Evolutionary conservation across 2,888 invertebrate species (phyloP), one percentile per base, ranked within the genome.

Genomic region (Pyrocoelia pectoralis): DNA sequence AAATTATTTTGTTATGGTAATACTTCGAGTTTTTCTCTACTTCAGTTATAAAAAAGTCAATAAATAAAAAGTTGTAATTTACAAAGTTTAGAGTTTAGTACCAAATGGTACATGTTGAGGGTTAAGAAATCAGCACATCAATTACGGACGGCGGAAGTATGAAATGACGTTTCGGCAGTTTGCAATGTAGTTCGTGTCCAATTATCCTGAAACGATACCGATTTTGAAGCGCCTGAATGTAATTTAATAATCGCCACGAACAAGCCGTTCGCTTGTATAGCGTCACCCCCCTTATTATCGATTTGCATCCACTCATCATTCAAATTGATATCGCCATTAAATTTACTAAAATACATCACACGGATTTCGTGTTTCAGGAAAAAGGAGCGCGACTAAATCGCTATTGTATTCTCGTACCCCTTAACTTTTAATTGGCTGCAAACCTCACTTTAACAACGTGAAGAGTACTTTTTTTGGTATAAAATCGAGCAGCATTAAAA

Each of bases 301-400:
- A 70, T 68, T 63, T 55, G 61, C 68, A 66, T 66, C 70, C 66
- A 68, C 69, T 72, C 71, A 70, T 72, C 72, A 72, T 68, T 68
- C 66, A 72, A 72, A 72, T 72, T 72, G 71, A 66, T 72, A 70
- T 69, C 63, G 69, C 65, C 67, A 65, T 68, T 68, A 66, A 66
- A 63, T 69, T 66, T 55, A 68, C 67, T 66, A 48, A 61, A 65
- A 65, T 61, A 61, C 61, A 62, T 57, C 56, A 46, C 56, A 57
- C 62, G 49, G 24, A 24, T 24, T 24, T 24, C 8, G 24, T 24
- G n/a, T n/a, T n/a, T n/a, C n/a, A n/a, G n/a, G n/a, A n/a, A 24
- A 24, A 5, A 24, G 3, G 24, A 8, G n/a, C 8, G n/a, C 33
- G 8, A 8, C 33, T 33, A 5, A 24, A 3, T 24, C 3, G 8